These are phyloP conservation scores for Sitobion miscanthi DNA, from an alignment of 1,140 invertebrate species.

Conservation along the genomic window DNA sequence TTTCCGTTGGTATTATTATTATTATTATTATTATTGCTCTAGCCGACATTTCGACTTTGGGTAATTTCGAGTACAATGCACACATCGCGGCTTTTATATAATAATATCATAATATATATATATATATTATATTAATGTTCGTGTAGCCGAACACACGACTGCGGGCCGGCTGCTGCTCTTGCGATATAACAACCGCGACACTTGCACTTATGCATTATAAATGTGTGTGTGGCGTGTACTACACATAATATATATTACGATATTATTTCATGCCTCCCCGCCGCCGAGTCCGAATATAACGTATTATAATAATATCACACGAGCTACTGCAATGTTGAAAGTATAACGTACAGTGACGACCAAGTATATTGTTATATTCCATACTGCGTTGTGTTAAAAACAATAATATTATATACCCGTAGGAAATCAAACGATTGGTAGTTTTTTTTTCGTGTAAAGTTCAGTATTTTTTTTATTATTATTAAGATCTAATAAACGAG, in stretches of 20 bases:
- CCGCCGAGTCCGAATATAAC: not conserved
- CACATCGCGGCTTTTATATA: not conserved
- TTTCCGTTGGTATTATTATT: not conserved
- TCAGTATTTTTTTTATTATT: too few species aligned
- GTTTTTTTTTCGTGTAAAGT: too few species aligned
- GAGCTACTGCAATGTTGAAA: not conserved
- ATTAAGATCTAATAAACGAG: too few species aligned
- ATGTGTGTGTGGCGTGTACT: not conserved
- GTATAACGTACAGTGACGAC: not conserved
- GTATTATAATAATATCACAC: not conserved
- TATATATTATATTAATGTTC: not conserved
- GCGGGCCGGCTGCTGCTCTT: not conserved
- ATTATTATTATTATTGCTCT: not conserved
- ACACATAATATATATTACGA: not conserved
- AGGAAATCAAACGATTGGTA: too few species aligned
- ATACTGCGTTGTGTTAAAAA: too few species aligned
- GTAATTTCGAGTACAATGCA: constrained; percentile 5
- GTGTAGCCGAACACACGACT: not conserved
- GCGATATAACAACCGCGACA: not conserved
- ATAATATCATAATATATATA: not conserved
- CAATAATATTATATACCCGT: too few species aligned
- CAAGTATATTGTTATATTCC: too few species aligned
- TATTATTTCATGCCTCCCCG: too few species aligned
- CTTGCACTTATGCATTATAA: not conserved
- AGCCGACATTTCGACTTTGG: not conserved